Evolutionary conservation across 2,888 invertebrate species (phyloP).

Genomic region (Griposia aprilina): DNA sequence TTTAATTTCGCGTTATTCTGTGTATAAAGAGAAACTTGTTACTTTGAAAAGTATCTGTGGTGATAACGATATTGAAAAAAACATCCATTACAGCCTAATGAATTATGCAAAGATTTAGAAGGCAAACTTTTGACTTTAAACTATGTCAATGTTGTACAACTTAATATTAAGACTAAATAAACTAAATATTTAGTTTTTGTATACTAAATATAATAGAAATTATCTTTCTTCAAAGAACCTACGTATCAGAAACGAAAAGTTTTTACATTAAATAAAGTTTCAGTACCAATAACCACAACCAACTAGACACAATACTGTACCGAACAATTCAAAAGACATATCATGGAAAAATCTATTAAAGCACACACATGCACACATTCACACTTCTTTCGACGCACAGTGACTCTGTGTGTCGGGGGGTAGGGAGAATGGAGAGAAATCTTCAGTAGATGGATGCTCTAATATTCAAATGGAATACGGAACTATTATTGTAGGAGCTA

Average conservation of each 20-base stretch:
- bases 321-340: conserved; percentile 59
- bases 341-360: conserved; percentile 69
- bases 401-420: conserved; percentile 68
- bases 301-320: conserved; percentile 37
- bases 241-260: rapidly evolving
- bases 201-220: too few relatives aligned
- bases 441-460: conserved; percentile 90
- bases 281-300: conserved; percentile 25
- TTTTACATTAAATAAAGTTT: background rate
- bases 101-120: background rate
- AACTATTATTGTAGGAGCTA: conserved; percentile 91
- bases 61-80: background rate
- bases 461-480: conserved; percentile 91
- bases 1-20: background rate
- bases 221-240: background rate
- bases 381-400: conserved; percentile 55
- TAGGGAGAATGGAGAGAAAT: conserved; percentile 80
- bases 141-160: background rate
- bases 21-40: background rate
- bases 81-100: background rate
- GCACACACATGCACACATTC: conserved; percentile 57
- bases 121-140: background rate
- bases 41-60: background rate
- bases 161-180: background rate
- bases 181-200: background rate